Evolutionary conservation across 2,888 invertebrate genomes (phyloP).

Genomic region (Dryocosmus kuriphilus): DNA sequence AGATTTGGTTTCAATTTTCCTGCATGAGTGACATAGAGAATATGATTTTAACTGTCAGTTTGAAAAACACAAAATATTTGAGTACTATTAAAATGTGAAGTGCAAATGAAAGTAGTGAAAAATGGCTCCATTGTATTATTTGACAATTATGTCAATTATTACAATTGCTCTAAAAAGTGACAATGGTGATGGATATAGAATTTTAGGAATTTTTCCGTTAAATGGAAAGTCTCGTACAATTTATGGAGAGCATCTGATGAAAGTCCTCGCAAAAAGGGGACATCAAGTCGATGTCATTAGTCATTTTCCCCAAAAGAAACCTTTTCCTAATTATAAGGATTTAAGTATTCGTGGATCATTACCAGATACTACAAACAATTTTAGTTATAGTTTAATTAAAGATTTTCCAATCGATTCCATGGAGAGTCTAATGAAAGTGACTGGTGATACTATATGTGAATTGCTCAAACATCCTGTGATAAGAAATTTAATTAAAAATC

Average conservation of each 20-base stretch:
- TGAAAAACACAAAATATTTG: no score
- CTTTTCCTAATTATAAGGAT: conserved; percentile 59
- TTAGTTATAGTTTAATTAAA: background rate
- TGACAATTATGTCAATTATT: background rate
- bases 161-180: background rate
- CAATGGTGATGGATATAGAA: conserved; percentile 72
- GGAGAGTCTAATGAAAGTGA: background rate
- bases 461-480: conserved; percentile 42
- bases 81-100: background rate
- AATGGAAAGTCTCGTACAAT: conserved; percentile 78
- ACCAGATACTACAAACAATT: conserved; percentile 39
- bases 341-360: conserved; percentile 54
- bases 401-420: background rate
- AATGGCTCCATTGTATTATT: background rate
- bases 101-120: background rate
- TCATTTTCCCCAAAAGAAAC: conserved; percentile 59
- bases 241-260: conserved; percentile 75
- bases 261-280: conserved; percentile 75
- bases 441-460: conserved; percentile 28
- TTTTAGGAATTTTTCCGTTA: conserved; percentile 77
- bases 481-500: conserved; percentile 49
- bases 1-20: no score
- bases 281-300: conserved; percentile 76
- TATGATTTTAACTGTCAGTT: no score
- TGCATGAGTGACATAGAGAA: no score